Percentiles rank a stretch among this genome's conserved stretches.
Evolutionary conservation across 2,113 vertebrate species (phyloP).

Genomic region (Centrocercus urophasianus): DNA sequence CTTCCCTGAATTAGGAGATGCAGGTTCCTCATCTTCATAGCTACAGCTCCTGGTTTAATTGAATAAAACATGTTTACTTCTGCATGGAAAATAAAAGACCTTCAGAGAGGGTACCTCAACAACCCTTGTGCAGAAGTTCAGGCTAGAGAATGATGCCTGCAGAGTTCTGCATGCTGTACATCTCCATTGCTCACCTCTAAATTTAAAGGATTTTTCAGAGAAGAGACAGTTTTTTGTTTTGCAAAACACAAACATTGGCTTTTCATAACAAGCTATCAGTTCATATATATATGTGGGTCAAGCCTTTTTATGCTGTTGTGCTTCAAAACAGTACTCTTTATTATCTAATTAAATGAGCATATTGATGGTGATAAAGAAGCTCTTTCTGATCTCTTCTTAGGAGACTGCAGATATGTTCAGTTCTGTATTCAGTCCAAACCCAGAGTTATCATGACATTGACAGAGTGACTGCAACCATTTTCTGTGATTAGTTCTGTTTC

Average conservation of each 20-base stretch:
- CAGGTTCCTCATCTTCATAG: background rate
- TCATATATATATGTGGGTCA: background rate
- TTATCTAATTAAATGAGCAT: background rate
- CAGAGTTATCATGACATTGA: background rate
- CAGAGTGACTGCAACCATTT: background rate
- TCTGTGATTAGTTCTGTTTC: background rate
- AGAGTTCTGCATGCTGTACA: background rate
- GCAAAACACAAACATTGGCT: rapidly evolving
- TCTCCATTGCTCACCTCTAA: background rate
- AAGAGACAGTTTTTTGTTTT: background rate
- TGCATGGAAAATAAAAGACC: background rate
- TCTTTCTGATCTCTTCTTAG: background rate
- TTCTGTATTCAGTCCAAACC: background rate
- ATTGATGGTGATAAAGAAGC: background rate
- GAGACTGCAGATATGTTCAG: background rate
- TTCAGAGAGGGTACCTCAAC: background rate
- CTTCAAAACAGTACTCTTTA: background rate
- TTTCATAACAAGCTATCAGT: background rate
- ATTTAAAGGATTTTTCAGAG: background rate
- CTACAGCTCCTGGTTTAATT: background rate
- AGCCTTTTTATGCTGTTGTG: background rate
- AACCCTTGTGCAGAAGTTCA: background rate
- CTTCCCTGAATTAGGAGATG: background rate
- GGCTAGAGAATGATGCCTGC: background rate
- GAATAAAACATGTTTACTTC: background rate